Conservation (phyloP, 2,797 vertebrate genomes). For the Kryptopterus vitreolus region DNA sequence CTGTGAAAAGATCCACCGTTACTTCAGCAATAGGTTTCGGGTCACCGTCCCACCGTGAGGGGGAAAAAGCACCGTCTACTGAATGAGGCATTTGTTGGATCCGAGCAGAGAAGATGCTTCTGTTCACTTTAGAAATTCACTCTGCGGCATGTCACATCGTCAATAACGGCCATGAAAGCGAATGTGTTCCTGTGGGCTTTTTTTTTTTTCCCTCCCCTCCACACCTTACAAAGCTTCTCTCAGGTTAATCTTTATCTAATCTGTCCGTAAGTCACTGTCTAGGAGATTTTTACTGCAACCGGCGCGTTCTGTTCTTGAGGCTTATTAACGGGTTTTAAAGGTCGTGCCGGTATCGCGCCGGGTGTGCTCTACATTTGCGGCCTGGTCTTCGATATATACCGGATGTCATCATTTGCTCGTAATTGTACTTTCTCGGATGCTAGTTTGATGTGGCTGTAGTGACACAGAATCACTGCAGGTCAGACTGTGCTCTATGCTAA, state of each 20-base stretch:
- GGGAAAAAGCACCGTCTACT: conserved; percentile 21
- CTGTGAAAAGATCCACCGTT: conserved; percentile 39
- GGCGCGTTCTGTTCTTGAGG: background rate
- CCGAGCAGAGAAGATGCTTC: conserved; percentile 47
- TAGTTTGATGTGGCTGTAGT: background rate
- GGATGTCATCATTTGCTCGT: background rate
- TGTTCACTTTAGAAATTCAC: background rate
- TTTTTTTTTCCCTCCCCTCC: background rate
- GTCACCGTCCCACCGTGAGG: conserved; percentile 20
- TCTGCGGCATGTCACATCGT: conserved; percentile 31
- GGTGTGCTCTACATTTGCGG: background rate
- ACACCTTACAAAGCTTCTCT: conserved; percentile 23
- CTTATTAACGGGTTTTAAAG: background rate
- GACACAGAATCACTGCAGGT: background rate
- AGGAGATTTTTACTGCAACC: conserved; percentile 4
- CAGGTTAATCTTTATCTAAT: conserved; percentile 33
- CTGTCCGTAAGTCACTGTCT: conserved; percentile 62
- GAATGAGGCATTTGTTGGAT: conserved; percentile 26
- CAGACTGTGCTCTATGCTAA: background rate
- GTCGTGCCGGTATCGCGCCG: background rate
- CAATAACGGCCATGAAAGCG: conserved; percentile 26
- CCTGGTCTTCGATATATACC: background rate
- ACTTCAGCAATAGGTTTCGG: conserved; percentile 12
- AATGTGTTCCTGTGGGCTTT: background rate
- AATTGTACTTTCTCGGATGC: background rate